Conservation (phyloP, 2,797 vertebrate genomes). For the Basileuterus tristriatus region DNA sequence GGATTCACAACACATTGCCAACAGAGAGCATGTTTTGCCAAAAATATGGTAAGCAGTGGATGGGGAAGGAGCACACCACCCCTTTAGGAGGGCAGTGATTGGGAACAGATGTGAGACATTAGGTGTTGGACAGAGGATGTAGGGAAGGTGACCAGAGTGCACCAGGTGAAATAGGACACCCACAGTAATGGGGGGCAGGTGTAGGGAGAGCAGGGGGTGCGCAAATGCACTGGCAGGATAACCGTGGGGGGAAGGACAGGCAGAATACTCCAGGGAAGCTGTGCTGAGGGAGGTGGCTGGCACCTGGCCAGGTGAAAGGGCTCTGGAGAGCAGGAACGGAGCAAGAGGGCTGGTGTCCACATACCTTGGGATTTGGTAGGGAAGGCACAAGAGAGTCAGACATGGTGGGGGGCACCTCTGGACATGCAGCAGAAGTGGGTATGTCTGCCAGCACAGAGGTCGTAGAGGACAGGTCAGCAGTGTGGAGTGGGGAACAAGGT, state of each 20-base stretch:
- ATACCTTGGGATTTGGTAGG: not conserved
- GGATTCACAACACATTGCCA: fast-evolving
- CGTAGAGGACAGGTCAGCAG: not conserved
- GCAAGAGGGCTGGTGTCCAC: not conserved
- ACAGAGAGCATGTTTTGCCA: not conserved
- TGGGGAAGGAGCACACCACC: not conserved
- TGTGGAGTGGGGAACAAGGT: not conserved
- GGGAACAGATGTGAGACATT: not conserved
- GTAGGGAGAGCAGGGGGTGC: not conserved
- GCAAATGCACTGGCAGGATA: too few species aligned
- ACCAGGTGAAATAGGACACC: not conserved
- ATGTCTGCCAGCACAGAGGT: fast-evolving
- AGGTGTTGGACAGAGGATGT: not conserved
- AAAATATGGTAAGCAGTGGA: fast-evolving
- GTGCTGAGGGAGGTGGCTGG: not conserved
- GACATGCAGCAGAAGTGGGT: fast-evolving
- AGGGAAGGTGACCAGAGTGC: too few species aligned
- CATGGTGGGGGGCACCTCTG: not conserved
- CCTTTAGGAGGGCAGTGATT: not conserved
- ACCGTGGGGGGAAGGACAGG: not conserved
- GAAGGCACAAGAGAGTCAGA: not conserved
- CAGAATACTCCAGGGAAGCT: not conserved
- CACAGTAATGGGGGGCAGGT: not conserved
- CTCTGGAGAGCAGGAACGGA: not conserved
- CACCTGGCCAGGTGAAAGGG: not conserved